Evolutionary conservation across 2,797 vertebrate genomes (phyloP).

Genomic region (Sebastolobus altivelis): DNA sequence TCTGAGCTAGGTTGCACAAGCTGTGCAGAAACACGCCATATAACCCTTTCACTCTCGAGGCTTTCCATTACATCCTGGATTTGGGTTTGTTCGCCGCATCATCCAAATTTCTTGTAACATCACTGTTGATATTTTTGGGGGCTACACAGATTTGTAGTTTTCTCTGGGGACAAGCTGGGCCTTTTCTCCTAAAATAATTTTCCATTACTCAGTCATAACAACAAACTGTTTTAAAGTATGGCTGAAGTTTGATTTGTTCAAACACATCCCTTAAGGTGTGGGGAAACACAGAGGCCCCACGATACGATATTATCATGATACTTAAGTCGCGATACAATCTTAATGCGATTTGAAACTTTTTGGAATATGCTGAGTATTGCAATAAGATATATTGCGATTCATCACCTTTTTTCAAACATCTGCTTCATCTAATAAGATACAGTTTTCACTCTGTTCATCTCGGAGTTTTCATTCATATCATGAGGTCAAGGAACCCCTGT

Average conservation of each 20-base stretch:
- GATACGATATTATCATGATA: background rate
- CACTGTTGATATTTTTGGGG: conserved; percentile 12
- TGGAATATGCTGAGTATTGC: too few species aligned
- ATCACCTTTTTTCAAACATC: too few species aligned
- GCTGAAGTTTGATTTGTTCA: conserved; percentile 6
- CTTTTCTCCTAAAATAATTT: conserved; percentile 49
- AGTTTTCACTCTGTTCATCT: too few species aligned
- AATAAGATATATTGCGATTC: too few species aligned
- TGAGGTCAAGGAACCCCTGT: too few species aligned
- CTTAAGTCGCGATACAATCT: background rate
- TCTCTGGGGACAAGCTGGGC: conserved; percentile 21
- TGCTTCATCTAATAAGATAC: too few species aligned
- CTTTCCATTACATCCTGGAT: conserved; percentile 30
- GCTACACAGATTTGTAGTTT: conserved; percentile 8
- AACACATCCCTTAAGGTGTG: background rate
- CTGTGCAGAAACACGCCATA: conserved; percentile 53
- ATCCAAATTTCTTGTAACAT: conserved; percentile 11
- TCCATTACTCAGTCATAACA: conserved; percentile 46
- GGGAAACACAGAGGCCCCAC: background rate
- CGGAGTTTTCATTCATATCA: too few species aligned
- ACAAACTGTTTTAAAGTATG: background rate
- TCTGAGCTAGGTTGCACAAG: conserved; percentile 49
- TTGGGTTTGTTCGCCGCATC: conserved; percentile 17
- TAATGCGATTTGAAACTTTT: too few species aligned
- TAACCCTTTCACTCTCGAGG: conserved; percentile 42